These are phyloP conservation scores for Lepus timidus DNA, from an alignment of 2,113 vertebrate species.

Conservation along the genomic window DNA sequence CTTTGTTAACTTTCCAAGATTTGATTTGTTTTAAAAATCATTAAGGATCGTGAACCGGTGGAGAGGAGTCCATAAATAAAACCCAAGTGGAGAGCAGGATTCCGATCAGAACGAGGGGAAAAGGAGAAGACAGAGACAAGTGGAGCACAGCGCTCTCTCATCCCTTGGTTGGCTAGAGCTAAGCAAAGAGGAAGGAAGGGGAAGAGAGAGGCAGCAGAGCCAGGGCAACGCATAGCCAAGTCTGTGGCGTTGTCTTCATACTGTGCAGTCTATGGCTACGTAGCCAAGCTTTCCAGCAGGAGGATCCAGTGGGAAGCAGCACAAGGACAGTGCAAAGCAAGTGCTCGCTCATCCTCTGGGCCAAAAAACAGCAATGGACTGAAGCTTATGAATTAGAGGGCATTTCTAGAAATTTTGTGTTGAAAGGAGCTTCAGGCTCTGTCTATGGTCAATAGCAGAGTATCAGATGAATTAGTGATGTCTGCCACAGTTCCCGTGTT, in stretches of 20 bases:
- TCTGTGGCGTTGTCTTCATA: background rate
- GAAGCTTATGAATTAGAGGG: background rate
- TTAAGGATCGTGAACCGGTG: background rate
- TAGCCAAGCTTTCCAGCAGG: background rate
- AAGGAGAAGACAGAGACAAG: background rate
- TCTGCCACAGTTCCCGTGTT: background rate
- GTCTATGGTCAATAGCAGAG: background rate
- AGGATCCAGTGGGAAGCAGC: background rate
- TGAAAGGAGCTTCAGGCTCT: background rate
- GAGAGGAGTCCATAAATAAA: background rate
- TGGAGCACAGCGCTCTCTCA: background rate
- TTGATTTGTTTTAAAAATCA: background rate
- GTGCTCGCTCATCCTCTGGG: background rate
- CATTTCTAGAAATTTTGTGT: background rate
- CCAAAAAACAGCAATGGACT: background rate
- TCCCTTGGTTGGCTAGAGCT: background rate
- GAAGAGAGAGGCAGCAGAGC: background rate
- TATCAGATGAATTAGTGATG: background rate
- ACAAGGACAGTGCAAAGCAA: slow-evolving; percentile 1
- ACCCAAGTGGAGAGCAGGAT: background rate
- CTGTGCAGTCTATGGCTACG: background rate
- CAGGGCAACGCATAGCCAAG: background rate
- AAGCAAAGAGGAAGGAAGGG: background rate
- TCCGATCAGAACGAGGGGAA: background rate
- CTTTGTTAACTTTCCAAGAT: slow-evolving; percentile 16